Percentiles rank a stretch among this genome's conserved stretches.
phyloP scores from a whole-genome alignment of 2,888 invertebrate species.

The Sturmia bella region DNA sequence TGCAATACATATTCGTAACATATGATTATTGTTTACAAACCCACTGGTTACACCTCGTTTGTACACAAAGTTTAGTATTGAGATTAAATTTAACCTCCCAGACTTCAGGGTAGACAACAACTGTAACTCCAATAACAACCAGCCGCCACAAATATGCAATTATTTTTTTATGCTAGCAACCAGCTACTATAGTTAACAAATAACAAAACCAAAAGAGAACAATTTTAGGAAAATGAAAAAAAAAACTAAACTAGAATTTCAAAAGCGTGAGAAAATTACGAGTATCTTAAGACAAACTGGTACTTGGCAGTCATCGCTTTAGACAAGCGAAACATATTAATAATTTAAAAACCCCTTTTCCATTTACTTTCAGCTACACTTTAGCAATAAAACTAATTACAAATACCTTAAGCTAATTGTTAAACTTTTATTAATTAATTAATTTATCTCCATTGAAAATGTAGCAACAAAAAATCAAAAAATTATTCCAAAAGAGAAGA shows the following conservation, averaged over 20 bases:
- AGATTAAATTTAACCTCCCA: slow-evolving; percentile 67
- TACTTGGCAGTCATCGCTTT: not conserved
- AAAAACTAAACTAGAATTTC: slow-evolving; percentile 29
- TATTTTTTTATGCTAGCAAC: slow-evolving; percentile 35
- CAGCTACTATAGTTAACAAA: slow-evolving; percentile 31
- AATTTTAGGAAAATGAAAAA: not conserved
- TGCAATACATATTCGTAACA: slow-evolving; percentile 4
- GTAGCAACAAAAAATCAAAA: not conserved
- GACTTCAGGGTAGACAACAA: slow-evolving; percentile 70
- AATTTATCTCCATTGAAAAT: not conserved
- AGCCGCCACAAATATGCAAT: slow-evolving; percentile 36
- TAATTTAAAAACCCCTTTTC: not conserved
- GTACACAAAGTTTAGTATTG: slow-evolving; percentile 14
- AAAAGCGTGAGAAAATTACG: slow-evolving; percentile 58
- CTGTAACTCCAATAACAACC: not conserved
- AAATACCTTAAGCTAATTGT: slow-evolving; percentile 8
- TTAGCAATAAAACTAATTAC: too few species aligned
- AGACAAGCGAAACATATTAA: not conserved
- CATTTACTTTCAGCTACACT: too few species aligned
- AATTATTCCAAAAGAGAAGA: not conserved
- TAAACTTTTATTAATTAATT: slow-evolving; percentile 24
- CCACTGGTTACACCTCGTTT: slow-evolving; percentile 49
- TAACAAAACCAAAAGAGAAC: not conserved
- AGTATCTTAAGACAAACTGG: not conserved
- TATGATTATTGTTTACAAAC: slow-evolving; percentile 49